Evolutionary conservation across 2,113 vertebrate genomes (phyloP).

Genomic region (Larimichthys polyactis): DNA sequence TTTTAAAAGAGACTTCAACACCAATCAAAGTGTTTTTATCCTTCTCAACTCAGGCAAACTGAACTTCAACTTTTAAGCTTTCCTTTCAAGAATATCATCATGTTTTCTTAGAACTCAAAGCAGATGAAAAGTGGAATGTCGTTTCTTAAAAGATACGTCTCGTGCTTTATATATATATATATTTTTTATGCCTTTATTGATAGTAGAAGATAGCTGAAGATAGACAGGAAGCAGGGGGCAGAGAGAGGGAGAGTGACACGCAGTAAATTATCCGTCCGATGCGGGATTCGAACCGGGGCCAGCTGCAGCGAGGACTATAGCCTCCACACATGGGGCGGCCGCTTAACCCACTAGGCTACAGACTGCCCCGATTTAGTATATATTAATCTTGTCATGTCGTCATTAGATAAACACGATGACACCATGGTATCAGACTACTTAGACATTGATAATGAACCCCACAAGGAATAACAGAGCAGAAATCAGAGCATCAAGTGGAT

Average conservation of each 20-base stretch:
- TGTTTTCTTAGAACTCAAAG: constrained; percentile 18
- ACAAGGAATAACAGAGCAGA: neutral
- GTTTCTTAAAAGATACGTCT: neutral
- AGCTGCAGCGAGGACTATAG: no score
- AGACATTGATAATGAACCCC: constrained; percentile 36
- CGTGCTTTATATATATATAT: constrained; percentile 13
- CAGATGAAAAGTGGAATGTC: constrained; percentile 1
- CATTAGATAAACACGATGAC: constrained; percentile 56
- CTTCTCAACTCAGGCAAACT: neutral
- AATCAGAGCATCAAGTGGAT: constrained; percentile 12
- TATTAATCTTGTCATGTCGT: constrained; percentile 10
- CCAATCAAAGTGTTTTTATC: constrained; percentile 4
- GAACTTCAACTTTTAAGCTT: neutral
- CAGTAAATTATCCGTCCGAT: no score
- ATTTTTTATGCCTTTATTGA: no score
- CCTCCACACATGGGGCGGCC: no score
- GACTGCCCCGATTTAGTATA: constrained; percentile 2
- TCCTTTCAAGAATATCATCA: constrained; percentile 6
- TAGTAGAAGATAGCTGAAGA: no score
- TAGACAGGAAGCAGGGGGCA: no score
- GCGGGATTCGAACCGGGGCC: no score
- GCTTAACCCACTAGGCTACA: no score
- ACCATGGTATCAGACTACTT: constrained; percentile 20
- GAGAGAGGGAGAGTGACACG: no score
- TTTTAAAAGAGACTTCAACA: neutral